Evolutionary conservation across 2,888 invertebrate genomes (phyloP).

Genomic region (Abrostola triplasia): DNA sequence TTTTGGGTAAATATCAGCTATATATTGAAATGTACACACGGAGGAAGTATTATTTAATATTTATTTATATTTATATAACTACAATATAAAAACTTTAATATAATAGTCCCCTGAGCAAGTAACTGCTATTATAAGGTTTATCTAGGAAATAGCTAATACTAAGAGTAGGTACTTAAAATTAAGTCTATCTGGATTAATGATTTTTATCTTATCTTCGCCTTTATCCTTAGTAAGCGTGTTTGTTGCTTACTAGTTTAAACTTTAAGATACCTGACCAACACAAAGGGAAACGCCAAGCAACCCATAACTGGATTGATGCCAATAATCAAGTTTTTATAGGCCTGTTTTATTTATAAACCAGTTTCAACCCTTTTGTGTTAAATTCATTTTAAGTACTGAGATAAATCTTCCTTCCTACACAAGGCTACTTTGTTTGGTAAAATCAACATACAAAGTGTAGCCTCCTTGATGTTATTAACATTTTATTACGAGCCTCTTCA

Average conservation of each 20-base stretch:
- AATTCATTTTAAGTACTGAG: constrained; percentile 37
- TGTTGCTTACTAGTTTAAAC: no score
- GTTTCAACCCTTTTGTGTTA: constrained; percentile 38
- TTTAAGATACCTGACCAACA: neutral
- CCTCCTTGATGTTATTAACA: constrained; percentile 54
- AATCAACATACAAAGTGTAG: constrained; percentile 59
- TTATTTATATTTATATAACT: no score
- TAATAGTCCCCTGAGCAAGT: no score
- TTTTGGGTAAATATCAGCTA: neutral
- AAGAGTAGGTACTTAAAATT: no score
- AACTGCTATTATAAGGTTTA: no score
- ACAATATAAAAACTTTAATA: no score
- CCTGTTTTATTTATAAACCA: constrained; percentile 46
- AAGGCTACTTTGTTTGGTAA: constrained; percentile 16
- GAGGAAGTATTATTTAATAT: neutral
- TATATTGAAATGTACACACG: neutral
- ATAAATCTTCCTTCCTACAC: constrained; percentile 36
- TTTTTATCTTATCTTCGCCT: no score
- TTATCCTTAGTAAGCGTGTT: no score
- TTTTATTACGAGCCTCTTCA: constrained; percentile 44
- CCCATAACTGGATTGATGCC: constrained; percentile 38
- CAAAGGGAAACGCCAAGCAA: constrained; percentile 16
- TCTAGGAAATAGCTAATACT: no score
- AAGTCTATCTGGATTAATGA: no score
- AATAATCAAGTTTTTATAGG: constrained; percentile 41